Percentiles rank a stretch among this genome's conserved stretches.
These are phyloP conservation scores for Ceyx melanurus DNA, from an alignment of 2,113 vertebrate species.

Conservation along the genomic window DNA sequence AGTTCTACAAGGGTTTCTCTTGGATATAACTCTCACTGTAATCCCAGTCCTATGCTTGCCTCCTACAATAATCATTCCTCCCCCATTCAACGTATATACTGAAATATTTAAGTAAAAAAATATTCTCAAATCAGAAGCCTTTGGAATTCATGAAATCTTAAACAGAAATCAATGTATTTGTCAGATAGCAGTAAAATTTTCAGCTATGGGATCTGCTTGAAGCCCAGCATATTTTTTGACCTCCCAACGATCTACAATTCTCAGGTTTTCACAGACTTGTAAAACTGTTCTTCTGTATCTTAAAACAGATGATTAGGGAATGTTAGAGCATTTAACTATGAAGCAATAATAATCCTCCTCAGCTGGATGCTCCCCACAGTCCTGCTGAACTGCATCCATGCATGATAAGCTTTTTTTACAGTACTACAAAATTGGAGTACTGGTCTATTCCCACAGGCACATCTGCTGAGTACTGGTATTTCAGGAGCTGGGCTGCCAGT, in stretches of 20 bases:
- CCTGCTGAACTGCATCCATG: not conserved
- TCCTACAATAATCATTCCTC: not conserved
- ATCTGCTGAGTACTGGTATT: not conserved
- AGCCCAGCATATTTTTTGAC: not conserved
- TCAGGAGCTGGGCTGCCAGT: not conserved
- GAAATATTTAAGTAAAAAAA: not conserved
- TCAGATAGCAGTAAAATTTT: not conserved
- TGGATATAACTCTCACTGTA: not conserved
- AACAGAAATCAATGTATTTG: not conserved
- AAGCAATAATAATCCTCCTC: not conserved
- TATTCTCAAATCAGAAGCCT: not conserved
- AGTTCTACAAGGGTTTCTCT: not conserved
- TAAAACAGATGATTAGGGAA: not conserved
- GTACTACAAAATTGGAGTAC: not conserved
- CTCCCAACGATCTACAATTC: not conserved
- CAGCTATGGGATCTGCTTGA: not conserved
- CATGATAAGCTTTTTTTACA: not conserved
- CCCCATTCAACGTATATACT: not conserved
- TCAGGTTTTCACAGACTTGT: not conserved
- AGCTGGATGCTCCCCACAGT: not conserved
- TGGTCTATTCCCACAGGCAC: not conserved
- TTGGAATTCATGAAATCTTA: not conserved
- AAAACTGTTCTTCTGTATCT: not conserved
- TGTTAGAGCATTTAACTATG: not conserved
- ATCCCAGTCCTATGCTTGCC: not conserved